A percentile compares a stretch with the other conserved stretches of the same genome.
Evolutionary conservation across 2,797 vertebrate genomes (phyloP).

Genomic region (Chaetodon trifasciatus): DNA sequence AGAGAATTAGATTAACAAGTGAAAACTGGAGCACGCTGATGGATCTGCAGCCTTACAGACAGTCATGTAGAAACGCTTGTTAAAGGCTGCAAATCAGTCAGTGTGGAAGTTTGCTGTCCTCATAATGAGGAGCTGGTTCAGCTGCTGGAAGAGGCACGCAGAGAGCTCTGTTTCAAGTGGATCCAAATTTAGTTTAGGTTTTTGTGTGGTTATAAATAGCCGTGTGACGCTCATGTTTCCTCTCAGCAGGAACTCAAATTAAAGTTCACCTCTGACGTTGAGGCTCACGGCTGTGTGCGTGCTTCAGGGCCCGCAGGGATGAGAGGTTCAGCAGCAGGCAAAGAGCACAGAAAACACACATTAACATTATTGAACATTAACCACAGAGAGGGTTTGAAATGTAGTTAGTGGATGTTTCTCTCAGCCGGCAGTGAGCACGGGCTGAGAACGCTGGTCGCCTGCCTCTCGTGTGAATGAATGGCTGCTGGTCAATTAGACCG

Average conservation of each 20-base stretch:
- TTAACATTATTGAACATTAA: neutral
- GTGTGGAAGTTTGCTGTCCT: neutral
- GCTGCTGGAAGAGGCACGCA: neutral
- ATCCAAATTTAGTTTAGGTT: neutral
- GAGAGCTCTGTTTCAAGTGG: neutral
- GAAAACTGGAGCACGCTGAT: neutral
- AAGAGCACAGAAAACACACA: neutral
- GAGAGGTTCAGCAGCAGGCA: neutral
- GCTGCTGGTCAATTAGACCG: neutral
- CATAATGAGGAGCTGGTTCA: neutral
- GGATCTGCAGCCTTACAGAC: no score
- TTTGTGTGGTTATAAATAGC: slow-evolving; percentile 1
- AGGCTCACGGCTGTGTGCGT: neutral
- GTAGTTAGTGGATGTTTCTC: neutral
- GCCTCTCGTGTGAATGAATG: neutral
- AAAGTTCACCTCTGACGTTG: slow-evolving; percentile 23
- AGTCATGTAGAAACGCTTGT: neutral
- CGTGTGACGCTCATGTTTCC: neutral
- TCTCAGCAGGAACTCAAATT: slow-evolving; percentile 15
- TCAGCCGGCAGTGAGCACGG: neutral
- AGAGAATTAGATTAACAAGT: no score
- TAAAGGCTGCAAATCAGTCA: neutral
- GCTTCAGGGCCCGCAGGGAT: neutral
- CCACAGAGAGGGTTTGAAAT: neutral
- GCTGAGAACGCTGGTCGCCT: neutral